Evolutionary conservation across 2,113 vertebrate species (phyloP), one percentile per base, ranked within the genome.

Genomic region (Felis chaus): DNA sequence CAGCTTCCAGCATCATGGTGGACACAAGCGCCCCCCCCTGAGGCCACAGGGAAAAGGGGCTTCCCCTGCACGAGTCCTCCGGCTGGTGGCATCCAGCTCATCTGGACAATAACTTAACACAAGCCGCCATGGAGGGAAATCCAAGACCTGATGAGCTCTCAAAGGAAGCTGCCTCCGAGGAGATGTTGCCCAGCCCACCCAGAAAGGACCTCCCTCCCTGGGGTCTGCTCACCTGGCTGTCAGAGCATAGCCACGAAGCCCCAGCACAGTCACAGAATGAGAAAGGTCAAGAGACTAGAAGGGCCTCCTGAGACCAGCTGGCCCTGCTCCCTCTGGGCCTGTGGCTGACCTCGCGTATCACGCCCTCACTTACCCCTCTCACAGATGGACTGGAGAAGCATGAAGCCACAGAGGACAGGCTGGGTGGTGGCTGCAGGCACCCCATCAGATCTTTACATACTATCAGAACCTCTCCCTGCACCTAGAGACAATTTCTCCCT

Each of bases 131-230:
- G 13, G 45, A 41, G 66, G 65, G 41, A 80, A 39, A 55, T 21
- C 8, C 4, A 65, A n/a, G 82, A 39, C 50, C 82, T n/a, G 18
- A 53, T 21, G 9, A 63, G 21, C 48, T 11, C 13, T 66, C 41
- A 14, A 36, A 63, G 63, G 81, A 48, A 55, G 84, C 10, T 0
- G 0, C 55, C 27, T 19, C 33, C 7, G 48, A 39, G 68, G 65
- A 83, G 55, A 45, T 0, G 18, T 53, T 39, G 23, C 39, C 0
- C 10, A 18, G 5, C 33, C 31, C 45, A 0, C 36, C 41, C 29
- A 29, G 36, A 82, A 89, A 87, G 27, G 45, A 39, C 36, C 23
- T 27, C 14, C 7, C 48, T 23, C 31, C 36, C 18, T 5, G 4
- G 39, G 31, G 14, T 61, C 71, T 69, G 36, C 53, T 96, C 33